These are phyloP conservation scores for Hyposoter didymator DNA, from an alignment of 2,888 invertebrate species.

Conservation along the genomic window DNA sequence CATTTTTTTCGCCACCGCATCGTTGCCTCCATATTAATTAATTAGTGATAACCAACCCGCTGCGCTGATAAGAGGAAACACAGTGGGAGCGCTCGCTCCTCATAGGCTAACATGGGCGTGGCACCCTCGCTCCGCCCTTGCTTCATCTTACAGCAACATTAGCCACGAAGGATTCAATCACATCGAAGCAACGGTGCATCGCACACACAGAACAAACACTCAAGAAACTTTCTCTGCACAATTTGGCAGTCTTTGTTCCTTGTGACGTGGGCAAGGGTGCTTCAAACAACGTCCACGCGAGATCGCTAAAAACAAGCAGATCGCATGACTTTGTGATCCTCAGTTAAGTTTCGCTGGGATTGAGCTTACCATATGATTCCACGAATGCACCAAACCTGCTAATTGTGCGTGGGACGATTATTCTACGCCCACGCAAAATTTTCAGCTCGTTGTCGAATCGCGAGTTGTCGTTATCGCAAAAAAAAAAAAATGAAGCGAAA, in stretches of 20 bases:
- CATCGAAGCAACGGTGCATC: conserved; percentile 2
- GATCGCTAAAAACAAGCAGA: neutral
- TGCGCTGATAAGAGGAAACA: neutral
- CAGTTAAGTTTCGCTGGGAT: neutral
- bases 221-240: neutral
- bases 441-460: neutral
- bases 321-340: neutral
- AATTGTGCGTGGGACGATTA: conserved; percentile 4
- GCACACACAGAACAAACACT: neutral
- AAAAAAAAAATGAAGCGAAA: neutral
- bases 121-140: neutral
- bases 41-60: neutral
- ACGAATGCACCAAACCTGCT: neutral
- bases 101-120: neutral
- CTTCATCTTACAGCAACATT: neutral
- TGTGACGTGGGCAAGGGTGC: neutral
- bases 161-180: neutral
- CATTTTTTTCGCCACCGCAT: neutral
- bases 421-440: neutral
- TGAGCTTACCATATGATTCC: conserved; percentile 6
- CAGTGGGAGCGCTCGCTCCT: neutral
- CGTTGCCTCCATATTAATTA: neutral
- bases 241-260: neutral
- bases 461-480: neutral
- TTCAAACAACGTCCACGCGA: neutral